phyloP scores from a whole-genome alignment of 2,113 vertebrate species.

The Salvelinus sp. region DNA sequence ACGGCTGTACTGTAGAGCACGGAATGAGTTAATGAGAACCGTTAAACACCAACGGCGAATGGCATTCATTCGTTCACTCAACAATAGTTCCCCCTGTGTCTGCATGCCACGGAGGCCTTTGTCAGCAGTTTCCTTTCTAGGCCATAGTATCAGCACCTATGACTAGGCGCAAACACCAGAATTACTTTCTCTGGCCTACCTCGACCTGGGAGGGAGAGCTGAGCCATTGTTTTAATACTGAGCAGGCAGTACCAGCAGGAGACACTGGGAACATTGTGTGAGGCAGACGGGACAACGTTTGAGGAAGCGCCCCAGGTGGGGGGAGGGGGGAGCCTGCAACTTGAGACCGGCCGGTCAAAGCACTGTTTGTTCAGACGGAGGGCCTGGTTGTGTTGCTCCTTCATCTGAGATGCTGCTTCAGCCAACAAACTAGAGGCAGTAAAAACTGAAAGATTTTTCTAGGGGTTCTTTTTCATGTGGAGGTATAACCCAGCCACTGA shows the following conservation, averaged over 20 bases:
- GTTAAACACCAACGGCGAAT: not conserved
- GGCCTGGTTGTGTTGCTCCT: not conserved
- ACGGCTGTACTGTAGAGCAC: not conserved
- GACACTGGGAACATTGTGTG: slow-evolving; percentile 4
- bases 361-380: not conserved
- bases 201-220: not conserved
- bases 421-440: no score
- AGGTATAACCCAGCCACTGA: not conserved
- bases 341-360: not conserved
- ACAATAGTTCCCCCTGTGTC: slow-evolving; percentile 35
- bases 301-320: not conserved
- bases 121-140: slow-evolving; percentile 59
- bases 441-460: no score
- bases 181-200: slow-evolving; percentile 33
- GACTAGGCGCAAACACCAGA: slow-evolving; percentile 35
- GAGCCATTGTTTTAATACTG: not conserved
- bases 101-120: slow-evolving; percentile 57
- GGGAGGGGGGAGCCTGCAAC: not conserved
- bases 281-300: not conserved
- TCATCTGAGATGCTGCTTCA: not conserved
- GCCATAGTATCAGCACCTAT: slow-evolving; percentile 45
- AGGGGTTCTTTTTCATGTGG: not conserved
- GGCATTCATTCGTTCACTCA: slow-evolving; percentile 23
- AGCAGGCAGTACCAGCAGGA: not conserved
- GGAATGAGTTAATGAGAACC: slow-evolving; percentile 14